Conservation (phyloP, 2,888 invertebrate genomes). For the Ennomos fuscantarius region DNA sequence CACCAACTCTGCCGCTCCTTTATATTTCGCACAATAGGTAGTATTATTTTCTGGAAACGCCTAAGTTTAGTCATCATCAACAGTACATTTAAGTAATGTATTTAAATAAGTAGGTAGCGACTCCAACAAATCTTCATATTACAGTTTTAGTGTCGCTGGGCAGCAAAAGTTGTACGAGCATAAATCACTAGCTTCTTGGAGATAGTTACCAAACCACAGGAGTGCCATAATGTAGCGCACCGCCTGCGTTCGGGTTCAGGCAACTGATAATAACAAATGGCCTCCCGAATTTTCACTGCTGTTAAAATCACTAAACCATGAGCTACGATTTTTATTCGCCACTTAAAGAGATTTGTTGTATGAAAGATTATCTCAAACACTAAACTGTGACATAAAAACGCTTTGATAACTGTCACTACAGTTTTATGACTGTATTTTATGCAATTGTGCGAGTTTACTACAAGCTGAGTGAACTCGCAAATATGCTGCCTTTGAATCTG, state of each 20-base stretch:
- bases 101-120: conserved; percentile 16
- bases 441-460: conserved; percentile 12
- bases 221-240: conserved; percentile 59
- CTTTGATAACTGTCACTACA: conserved; percentile 25
- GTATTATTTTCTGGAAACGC: too few species aligned
- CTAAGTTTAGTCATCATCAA: too few species aligned
- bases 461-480: conserved; percentile 14
- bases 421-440: conserved; percentile 23
- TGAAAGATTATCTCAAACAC: conserved; percentile 22
- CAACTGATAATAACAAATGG: conserved; percentile 67
- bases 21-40: too few species aligned
- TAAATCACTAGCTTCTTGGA: conserved; percentile 64
- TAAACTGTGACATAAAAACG: conserved; percentile 17
- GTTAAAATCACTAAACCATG: conserved; percentile 49
- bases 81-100: too few species aligned
- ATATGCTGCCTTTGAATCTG: conserved; percentile 17
- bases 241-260: conserved; percentile 45
- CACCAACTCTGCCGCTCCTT: too few species aligned
- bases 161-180: conserved; percentile 53
- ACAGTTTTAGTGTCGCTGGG: conserved; percentile 50
- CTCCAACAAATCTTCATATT: conserved; percentile 56
- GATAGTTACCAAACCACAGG: conserved; percentile 65
- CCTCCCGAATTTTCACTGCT: conserved; percentile 52
- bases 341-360: conserved; percentile 26
- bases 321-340: conserved; percentile 26